Conservation (phyloP, 2,888 invertebrate species). For the Trissoscelio sp. region DNA sequence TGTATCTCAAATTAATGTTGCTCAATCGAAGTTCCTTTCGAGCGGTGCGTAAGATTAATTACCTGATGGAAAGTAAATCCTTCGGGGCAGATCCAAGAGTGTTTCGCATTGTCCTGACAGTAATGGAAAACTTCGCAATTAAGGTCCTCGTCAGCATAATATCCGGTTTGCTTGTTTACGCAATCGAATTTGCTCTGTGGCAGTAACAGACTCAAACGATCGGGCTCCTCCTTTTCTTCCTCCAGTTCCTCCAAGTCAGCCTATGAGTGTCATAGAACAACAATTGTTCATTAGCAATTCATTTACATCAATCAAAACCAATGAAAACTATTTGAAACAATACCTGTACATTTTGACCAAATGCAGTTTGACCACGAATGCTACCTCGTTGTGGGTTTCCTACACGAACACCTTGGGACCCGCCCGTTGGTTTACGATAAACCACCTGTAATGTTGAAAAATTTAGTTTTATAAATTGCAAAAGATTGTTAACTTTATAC, state of each 20-base stretch:
- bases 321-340: no score
- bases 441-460: conserved; percentile 53
- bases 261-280: no score
- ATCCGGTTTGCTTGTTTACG: conserved; percentile 91
- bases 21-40: conserved; percentile 44
- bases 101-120: conserved; percentile 94
- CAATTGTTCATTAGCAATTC: no score
- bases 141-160: conserved; percentile 95
- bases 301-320: no score
- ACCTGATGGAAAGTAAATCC: conserved; percentile 95
- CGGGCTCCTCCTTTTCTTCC: conserved; percentile 93
- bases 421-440: conserved; percentile 64
- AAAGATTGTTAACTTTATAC: no score
- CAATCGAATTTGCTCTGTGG: conserved; percentile 94
- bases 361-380: conserved; percentile 60
- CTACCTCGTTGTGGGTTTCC: conserved; percentile 57
- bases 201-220: conserved; percentile 90
- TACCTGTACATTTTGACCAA: conserved; percentile 55
- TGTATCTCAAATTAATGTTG: conserved; percentile 47
- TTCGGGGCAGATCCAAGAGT: conserved; percentile 97
- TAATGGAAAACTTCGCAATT: conserved; percentile 97
- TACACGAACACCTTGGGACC: conserved; percentile 53
- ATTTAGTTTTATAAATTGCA: no score
- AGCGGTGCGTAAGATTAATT: conserved; percentile 67
- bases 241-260: conserved; percentile 85